A percentile compares a stretch with the other conserved stretches of the same genome.
Conservation (phyloP, 2,888 invertebrate species). For the Tupiocoris notatus region DNA sequence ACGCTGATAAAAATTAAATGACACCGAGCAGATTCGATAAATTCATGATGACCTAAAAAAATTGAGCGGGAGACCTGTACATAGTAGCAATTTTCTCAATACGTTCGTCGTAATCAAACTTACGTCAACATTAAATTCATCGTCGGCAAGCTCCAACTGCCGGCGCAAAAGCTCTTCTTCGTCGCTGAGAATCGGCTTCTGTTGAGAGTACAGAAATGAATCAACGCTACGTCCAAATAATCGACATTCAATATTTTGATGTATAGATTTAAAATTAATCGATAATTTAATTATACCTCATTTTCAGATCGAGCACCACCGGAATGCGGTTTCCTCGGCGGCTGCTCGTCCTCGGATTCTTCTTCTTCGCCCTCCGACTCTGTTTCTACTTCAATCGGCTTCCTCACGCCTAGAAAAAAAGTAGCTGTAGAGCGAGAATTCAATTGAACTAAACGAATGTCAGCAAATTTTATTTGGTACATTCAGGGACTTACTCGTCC, state of each 20-base stretch:
- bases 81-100: no score
- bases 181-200: neutral
- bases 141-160: constrained; percentile 29
- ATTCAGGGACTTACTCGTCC: constrained; percentile 6
- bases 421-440: neutral
- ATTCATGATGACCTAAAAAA: no score
- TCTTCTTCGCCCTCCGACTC: constrained; percentile 47
- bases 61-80: no score
- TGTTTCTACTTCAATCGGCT: constrained; percentile 43
- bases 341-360: constrained; percentile 35
- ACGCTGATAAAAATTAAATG: no score
- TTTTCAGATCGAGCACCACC: constrained; percentile 8
- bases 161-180: constrained; percentile 19
- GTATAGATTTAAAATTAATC: no score
- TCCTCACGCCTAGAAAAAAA: constrained; percentile 23
- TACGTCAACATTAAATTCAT: constrained; percentile 31
- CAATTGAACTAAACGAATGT: neutral
- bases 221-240: no score
- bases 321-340: constrained; percentile 10
- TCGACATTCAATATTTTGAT: no score
- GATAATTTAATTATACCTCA: constrained; percentile 7
- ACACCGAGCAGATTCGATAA: no score
- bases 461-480: neutral
- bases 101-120: no score
- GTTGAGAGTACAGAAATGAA: no score